Evolutionary conservation across 53 echinoderm and acorn worm genomes (phyloP).

Genomic region (Holothuria leucospilota): DNA sequence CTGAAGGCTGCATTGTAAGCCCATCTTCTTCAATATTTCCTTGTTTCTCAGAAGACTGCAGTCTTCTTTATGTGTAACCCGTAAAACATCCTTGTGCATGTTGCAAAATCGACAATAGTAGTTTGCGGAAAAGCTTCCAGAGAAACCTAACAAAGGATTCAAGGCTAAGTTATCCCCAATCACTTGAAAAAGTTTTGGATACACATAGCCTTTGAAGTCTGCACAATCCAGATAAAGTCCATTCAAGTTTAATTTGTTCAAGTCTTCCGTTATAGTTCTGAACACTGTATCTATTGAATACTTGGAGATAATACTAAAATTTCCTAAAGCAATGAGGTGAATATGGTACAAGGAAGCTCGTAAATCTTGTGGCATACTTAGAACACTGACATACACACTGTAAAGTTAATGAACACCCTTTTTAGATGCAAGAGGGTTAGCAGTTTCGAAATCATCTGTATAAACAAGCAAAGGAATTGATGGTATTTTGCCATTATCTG

Average conservation of each 20-base stretch:
- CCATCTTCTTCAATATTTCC: conserved; percentile 22
- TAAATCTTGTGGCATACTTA: background rate
- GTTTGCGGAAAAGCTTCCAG: conserved; percentile 33
- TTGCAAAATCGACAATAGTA: conserved; percentile 34
- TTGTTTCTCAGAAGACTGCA: conserved; percentile 5
- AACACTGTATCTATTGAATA: conserved; percentile 2
- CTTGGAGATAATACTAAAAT: background rate
- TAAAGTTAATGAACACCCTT: conserved; percentile 19
- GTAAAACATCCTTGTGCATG: background rate
- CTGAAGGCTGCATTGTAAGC: background rate
- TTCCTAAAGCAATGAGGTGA: conserved; percentile 10
- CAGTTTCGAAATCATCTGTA: conserved; percentile 51
- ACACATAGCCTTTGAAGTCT: conserved; percentile 3
- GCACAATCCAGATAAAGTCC: background rate
- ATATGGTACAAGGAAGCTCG: conserved; percentile 1
- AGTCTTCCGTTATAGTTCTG: background rate
- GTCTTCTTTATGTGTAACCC: background rate
- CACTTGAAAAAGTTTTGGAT: conserved; percentile 19
- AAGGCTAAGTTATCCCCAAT: conserved; percentile 20
- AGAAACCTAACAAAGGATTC: background rate
- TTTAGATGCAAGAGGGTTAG: conserved; percentile 52
- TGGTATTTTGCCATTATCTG: conserved; percentile 32
- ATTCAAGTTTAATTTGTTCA: background rate
- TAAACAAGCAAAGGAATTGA: conserved; percentile 50
- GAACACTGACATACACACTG: conserved; percentile 8